A percentile compares a stretch with the other conserved stretches of the same genome.
phyloP scores from a whole-genome alignment of 1,140 invertebrate species.

The Homalodisca vitripennis region DNA sequence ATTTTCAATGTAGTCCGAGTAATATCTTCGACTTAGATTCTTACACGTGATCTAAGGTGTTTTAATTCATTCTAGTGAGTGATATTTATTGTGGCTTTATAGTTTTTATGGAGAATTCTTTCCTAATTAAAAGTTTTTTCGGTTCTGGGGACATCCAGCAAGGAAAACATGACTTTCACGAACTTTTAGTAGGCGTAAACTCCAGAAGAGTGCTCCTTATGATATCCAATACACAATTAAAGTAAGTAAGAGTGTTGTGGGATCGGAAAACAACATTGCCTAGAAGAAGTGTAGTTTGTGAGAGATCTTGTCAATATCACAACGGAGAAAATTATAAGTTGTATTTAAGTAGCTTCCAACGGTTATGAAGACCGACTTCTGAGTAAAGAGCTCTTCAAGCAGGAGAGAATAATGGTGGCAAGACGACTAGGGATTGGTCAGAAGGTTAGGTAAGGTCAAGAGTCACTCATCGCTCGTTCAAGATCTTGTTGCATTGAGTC shows the following conservation, averaged over 20 bases:
- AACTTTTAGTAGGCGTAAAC: neutral
- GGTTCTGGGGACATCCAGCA: neutral
- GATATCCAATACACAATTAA: neutral
- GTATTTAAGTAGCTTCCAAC: neutral
- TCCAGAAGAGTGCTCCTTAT: neutral
- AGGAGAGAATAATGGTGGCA: neutral
- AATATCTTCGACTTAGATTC: neutral
- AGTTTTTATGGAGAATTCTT: neutral
- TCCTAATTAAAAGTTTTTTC: neutral
- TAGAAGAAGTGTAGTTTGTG: neutral
- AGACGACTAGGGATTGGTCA: conserved; percentile 6
- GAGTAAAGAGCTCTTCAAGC: neutral
- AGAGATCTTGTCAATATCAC: neutral
- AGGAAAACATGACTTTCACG: neutral
- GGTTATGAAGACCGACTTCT: neutral
- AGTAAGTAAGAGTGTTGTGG: neutral
- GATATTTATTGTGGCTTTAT: neutral
- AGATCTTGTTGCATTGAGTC: neutral
- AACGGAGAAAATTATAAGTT: neutral
- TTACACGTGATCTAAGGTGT: neutral
- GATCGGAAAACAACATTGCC: too few species aligned
- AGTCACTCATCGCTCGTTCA: neutral
- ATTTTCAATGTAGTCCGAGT: neutral
- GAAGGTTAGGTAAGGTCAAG: neutral
- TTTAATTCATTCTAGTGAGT: neutral